Evolutionary conservation across 1,140 invertebrate species (phyloP).

Genomic region (Chelonus insularis): DNA sequence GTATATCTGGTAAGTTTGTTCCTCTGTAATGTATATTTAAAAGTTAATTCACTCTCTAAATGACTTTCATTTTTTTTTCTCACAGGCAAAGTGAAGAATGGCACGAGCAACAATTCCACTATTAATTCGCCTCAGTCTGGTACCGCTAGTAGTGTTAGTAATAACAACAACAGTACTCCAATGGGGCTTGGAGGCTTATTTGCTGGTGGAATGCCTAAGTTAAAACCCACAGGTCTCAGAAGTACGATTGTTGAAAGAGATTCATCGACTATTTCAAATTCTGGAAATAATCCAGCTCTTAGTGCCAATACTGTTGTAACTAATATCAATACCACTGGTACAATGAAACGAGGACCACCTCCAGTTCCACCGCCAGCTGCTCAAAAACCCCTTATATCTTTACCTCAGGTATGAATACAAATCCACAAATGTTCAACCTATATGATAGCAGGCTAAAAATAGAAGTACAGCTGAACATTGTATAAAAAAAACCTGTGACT

Average conservation of each 20-base stretch:
- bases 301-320: constrained; percentile 28
- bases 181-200: constrained; percentile 76
- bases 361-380: constrained; percentile 61
- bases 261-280: not conserved
- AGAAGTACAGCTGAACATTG: too few relatives aligned
- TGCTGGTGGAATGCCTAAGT: constrained; percentile 84
- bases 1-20: constrained; percentile 64
- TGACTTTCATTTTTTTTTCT: constrained; percentile 30
- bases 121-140: constrained; percentile 33
- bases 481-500: too few relatives aligned
- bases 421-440: too few relatives aligned
- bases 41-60: constrained; percentile 16
- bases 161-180: constrained; percentile 52
- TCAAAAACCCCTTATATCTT: constrained; percentile 57
- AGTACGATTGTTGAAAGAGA: constrained; percentile 48
- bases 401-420: constrained; percentile 42
- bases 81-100: constrained; percentile 52
- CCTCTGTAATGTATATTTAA: constrained; percentile 5
- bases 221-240: constrained; percentile 73
- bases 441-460: too few relatives aligned
- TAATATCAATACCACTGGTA: constrained; percentile 20
- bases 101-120: constrained; percentile 43
- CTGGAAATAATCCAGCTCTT: constrained; percentile 27
- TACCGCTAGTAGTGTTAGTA: constrained; percentile 53
- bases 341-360: constrained; percentile 59